These are phyloP conservation scores for Apostichopus californicus DNA, from an alignment of 35 echinoderm and acorn worm genomes.

Conservation along the genomic window DNA sequence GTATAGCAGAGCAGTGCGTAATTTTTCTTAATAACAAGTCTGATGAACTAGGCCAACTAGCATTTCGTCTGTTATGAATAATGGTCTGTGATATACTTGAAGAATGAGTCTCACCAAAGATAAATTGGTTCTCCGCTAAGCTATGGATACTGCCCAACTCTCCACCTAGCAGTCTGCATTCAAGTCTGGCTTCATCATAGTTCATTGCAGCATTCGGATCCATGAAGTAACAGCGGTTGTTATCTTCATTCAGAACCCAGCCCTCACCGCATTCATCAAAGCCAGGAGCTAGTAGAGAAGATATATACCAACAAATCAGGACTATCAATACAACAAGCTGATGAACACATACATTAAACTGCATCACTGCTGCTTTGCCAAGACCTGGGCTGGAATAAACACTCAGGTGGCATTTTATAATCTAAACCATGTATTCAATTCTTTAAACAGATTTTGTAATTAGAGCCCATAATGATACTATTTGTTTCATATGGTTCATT, in stretches of 20 bases:
- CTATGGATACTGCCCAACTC: constrained; percentile 11
- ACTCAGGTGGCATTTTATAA: neutral
- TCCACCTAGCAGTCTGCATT: neutral
- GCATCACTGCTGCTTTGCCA: no score
- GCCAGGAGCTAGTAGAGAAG: constrained; percentile 4
- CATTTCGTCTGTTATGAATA: no score
- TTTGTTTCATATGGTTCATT: neutral
- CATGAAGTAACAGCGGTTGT: constrained; percentile 24
- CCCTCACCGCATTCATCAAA: constrained; percentile 30
- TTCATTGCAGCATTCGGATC: neutral
- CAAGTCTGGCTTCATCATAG: neutral
- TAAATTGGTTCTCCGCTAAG: constrained; percentile 11
- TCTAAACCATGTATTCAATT: neutral
- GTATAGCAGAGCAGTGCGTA: no score
- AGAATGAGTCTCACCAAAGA: neutral
- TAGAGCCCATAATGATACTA: no score
- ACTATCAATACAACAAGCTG: neutral
- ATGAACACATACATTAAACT: neutral
- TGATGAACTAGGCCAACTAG: no score
- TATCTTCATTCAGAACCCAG: constrained; percentile 12
- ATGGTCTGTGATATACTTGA: no score
- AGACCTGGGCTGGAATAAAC: no score
- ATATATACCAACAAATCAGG: neutral
- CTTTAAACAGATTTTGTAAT: no score
- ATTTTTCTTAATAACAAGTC: no score